A percentile compares a stretch with the other conserved stretches of the same genome.
phyloP scores from a whole-genome alignment of 2,888 invertebrate genomes.

The Acleris sparsana region DNA sequence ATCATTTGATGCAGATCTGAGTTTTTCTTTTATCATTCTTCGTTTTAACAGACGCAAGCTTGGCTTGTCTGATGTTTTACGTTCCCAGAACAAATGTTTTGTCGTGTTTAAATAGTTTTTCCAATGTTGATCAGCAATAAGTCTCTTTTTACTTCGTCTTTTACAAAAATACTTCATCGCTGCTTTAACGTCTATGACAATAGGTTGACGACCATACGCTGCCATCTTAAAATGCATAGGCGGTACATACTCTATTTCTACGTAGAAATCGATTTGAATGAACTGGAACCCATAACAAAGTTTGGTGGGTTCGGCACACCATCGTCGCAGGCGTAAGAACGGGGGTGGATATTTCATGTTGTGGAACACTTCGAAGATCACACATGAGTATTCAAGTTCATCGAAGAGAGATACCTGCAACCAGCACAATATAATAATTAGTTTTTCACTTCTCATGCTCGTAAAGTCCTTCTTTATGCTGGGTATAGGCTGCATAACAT shows the following conservation, averaged over 20 bases:
- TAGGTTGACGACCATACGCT: conserved; percentile 47
- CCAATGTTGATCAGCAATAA: too few species aligned
- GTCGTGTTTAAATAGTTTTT: too few species aligned
- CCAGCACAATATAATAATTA: background rate
- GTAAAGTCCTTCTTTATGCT: too few species aligned
- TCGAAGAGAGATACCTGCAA: conserved; percentile 53
- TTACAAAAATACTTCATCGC: conserved; percentile 34
- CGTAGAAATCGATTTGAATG: conserved; percentile 51
- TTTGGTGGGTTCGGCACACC: conserved; percentile 44
- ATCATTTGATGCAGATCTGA: too few species aligned
- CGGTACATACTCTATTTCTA: conserved; percentile 46
- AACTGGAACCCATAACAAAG: conserved; percentile 49
- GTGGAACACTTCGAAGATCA: conserved; percentile 44
- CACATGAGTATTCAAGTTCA: conserved; percentile 54
- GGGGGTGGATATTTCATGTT: background rate
- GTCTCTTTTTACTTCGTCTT: background rate
- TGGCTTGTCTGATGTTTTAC: too few species aligned
- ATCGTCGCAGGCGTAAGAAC: conserved; percentile 45
- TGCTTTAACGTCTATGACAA: conserved; percentile 40
- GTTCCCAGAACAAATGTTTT: background rate
- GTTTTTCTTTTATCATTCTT: too few species aligned
- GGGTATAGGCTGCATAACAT: too few species aligned
- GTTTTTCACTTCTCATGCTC: too few species aligned
- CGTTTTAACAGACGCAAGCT: too few species aligned
- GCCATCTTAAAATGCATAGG: conserved; percentile 40